phyloP scores from a whole-genome alignment of 2,888 invertebrate genomes.

The Tetramorium bicarinatum region DNA sequence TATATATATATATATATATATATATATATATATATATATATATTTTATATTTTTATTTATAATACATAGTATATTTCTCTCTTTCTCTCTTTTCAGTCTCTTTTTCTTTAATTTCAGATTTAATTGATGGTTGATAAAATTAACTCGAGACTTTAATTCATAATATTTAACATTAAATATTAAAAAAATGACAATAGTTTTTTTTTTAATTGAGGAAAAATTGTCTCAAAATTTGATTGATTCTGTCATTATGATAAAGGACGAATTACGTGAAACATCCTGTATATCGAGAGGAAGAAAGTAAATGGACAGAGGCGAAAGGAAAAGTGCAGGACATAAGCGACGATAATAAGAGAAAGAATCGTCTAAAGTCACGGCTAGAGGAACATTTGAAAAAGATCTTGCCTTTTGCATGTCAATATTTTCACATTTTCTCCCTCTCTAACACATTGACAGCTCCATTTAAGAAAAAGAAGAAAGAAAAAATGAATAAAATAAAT shows the following conservation, averaged over 20 bases:
- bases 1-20: not conserved
- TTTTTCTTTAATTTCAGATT: not conserved
- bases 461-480: not conserved
- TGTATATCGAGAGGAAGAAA: not conserved
- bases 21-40: not conserved
- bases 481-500: conserved; percentile 81
- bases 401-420: not conserved
- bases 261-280: conserved; percentile 23
- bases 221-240: not conserved
- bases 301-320: not conserved
- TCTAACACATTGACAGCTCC: not conserved
- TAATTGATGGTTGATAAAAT: conserved; percentile 8
- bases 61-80: not conserved
- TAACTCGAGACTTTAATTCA: not conserved
- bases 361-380: conserved; percentile 9
- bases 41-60: conserved; percentile 26
- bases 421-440: conserved; percentile 19
- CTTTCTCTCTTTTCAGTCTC: not conserved
- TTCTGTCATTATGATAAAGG: not conserved
- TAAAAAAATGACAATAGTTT: not conserved
- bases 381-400: conserved; percentile 7
- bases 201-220: conserved; percentile 10
- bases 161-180: conserved; percentile 3
- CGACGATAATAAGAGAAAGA: conserved; percentile 14
- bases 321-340: not conserved